These are phyloP conservation scores for Prunella himalayana DNA, from an alignment of 2,113 vertebrate species.

Conservation along the genomic window DNA sequence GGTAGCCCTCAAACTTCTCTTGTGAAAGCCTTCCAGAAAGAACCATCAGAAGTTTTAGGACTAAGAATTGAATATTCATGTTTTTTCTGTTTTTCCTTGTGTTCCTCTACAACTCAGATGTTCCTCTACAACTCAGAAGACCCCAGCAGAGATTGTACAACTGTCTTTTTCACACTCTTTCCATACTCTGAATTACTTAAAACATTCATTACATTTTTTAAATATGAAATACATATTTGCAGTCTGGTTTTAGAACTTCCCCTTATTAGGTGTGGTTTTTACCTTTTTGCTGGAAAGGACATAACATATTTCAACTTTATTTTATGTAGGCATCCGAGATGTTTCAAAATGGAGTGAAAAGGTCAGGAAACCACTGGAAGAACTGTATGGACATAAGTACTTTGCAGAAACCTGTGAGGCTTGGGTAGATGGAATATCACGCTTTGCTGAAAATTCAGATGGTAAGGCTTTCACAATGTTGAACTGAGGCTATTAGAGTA, in stretches of 20 bases:
- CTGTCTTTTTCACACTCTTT: neutral
- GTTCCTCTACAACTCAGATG: neutral
- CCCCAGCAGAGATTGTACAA: neutral
- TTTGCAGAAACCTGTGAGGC: constrained; percentile 82
- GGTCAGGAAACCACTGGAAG: constrained; percentile 82
- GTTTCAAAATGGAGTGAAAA: constrained; percentile 86
- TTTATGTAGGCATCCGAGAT: constrained; percentile 80
- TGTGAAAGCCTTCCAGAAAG: neutral
- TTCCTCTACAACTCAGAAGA: neutral
- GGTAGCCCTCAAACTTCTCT: neutral
- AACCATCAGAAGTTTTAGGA: neutral
- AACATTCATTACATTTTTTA: neutral
- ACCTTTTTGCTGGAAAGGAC: neutral
- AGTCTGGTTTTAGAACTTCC: neutral
- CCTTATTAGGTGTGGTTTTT: neutral
- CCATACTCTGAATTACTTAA: neutral
- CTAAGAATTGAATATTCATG: neutral
- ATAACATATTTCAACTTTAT: neutral
- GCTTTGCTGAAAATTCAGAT: constrained; percentile 71
- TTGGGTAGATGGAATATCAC: constrained; percentile 82
- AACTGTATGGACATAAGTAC: constrained; percentile 81
- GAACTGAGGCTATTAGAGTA: neutral
- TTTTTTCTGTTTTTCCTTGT: neutral
- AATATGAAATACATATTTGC: neutral
- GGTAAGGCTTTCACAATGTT: constrained; percentile 66